Base-by-base conservation (phyloP, 53 echinoderm and acorn worm species). In the Holothuria leucospilota region DNA sequence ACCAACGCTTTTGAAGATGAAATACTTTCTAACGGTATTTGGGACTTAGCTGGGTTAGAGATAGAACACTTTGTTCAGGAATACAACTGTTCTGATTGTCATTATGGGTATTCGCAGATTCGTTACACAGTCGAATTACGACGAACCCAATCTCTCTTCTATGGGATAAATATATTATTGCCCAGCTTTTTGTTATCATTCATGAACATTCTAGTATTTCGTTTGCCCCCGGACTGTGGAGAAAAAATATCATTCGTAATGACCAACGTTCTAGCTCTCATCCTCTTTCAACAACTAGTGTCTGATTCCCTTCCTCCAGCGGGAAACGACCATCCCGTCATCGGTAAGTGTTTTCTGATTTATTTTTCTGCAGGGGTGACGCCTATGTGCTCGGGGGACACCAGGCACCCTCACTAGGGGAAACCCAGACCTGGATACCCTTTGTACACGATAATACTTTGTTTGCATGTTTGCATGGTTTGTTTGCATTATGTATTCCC, bases 171-270 rank as follows among this genome's bases (percentile, higher is more conserved):
- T 29, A 84, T 93, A 26, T 39, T 93, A 3, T 68, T 91, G 49
- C 93, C 93, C 2, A 90, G 88, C 20, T 62, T 90, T 29, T 62
- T 93, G 1, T 59, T 93, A 4, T 77, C 87, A 5, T 38, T 91
- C 41, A 68, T 88, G 29, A 88, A 90, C 64, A 30, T 88, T 52
- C 28, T 85, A 12, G 88, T 93, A 28, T 91, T 91, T 68, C 53
- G 81, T 30, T 72, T 93, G 41, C 93, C 93, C 2, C 88, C 85
- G 4, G 93, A 91, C 71, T 93, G 91, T 20, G 93, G 93, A 15
- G 93, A 93, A 81, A 93, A 91, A 86, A 90, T 93, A 39, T 91
- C 93, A 8, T 81, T 93, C 15, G 91, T 87, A 25, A 88, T 90
- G 81, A 86, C 93, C 40, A 93, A 90, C 27, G 85, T 93, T 3